These are phyloP conservation scores for Cerastis rubricosa DNA, from an alignment of 2,888 invertebrate genomes.

Conservation along the genomic window DNA sequence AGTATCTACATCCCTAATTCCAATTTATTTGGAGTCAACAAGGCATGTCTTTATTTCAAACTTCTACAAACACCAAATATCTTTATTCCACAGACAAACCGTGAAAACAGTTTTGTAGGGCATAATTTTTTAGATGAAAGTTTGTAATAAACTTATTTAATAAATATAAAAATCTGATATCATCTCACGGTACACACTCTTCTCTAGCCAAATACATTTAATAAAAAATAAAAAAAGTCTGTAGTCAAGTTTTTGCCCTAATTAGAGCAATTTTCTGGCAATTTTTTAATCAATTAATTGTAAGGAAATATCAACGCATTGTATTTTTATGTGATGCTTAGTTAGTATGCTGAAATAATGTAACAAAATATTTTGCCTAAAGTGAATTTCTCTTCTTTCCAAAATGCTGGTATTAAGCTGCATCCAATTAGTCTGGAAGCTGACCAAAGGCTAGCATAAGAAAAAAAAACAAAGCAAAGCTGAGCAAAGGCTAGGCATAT, in stretches of 20 bases:
- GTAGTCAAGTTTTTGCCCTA: not conserved
- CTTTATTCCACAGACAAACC: too few relatives aligned
- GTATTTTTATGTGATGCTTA: not conserved
- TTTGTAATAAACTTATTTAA: too few relatives aligned
- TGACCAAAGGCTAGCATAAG: too few relatives aligned
- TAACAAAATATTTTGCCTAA: not conserved
- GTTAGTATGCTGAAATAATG: not conserved
- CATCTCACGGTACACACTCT: not conserved
- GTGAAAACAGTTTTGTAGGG: too few relatives aligned
- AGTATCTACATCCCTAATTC: not conserved
- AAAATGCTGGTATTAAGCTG: too few relatives aligned
- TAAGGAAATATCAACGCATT: not conserved
- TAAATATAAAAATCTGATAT: too few relatives aligned
- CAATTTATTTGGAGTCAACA: not conserved
- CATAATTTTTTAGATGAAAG: too few relatives aligned
- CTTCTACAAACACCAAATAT: not conserved
- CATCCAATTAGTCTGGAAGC: too few relatives aligned
- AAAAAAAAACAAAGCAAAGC: too few relatives aligned
- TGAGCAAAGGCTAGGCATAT: too few relatives aligned
- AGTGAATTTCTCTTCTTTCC: constrained; percentile 1
- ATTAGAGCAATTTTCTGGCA: not conserved
- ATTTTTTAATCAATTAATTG: not conserved
- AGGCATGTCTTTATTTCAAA: not conserved
- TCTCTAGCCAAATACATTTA: not conserved
- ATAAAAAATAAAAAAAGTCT: not conserved